Base-by-base conservation (phyloP, 2,113 vertebrate species). In the Riparia riparia region DNA sequence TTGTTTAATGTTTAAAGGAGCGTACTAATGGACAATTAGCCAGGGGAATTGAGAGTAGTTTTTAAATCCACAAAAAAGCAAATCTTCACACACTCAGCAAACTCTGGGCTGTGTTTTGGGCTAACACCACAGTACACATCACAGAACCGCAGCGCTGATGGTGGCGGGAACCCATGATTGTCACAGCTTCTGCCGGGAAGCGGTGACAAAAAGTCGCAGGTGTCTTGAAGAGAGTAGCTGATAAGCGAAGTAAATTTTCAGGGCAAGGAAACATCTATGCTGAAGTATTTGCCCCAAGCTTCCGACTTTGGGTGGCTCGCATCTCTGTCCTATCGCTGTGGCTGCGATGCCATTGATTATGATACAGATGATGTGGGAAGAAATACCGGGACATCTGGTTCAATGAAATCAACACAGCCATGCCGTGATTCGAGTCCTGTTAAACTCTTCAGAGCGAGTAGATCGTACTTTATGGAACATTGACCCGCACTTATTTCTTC, bases 1-100 rank as follows among this genome's bases (percentile, higher is more conserved):
- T 93, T 96, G 95, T 93, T 95, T 96, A 95, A 95, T 82, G 82
- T 95, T 94, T 96, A 73, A 93, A 96, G 51, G 72, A 88, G 53
- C 28, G 14, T 60, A 50, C 87, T 94, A 96, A 96, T 90, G 85
- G 70, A 88, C 94, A 94, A 94, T 94, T 93, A 97, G 87, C 28
- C 31, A 31, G 53, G 22, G 21, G 20, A 74, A 77, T 90, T 63
- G 81, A 41, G 57, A 89, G 26, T 60, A 56, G 76, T 26, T 72
- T 93, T 90, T 49, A 91, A 97, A 96, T 91, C 68, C 87, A 96
- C 84, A 91, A 81, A 89, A 60, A 58, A 20, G 7, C 32, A 28
- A 80, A 71, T 31, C 82, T 92, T 93, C 80, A 86, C 90, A 76
- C 70, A 31, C 66, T 77, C 50, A 2, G 54, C 58, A 32, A 88